Evolutionary conservation across 30 jellyfish, hydroid and myxozoan genomes (phyloP), one percentile per base, ranked within the genome.

Genomic region (Turritopsis dohrnii): DNA sequence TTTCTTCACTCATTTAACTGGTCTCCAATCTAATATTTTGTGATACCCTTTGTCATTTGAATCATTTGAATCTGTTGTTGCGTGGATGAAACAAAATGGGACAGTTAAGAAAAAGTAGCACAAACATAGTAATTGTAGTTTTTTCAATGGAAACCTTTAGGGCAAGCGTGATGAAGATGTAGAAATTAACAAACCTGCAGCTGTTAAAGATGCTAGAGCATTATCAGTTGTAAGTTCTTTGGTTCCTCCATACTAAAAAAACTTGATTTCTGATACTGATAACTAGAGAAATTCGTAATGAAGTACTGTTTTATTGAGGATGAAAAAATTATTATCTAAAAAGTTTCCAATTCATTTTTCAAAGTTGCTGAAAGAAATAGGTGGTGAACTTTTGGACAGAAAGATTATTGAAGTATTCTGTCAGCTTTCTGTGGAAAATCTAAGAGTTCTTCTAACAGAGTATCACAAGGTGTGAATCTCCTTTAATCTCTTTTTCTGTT

Each of bases 381-480:
- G 80, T 76, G 97, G 97, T 9, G 94, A 91, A 30, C 88, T 87
- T 27, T 82, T 87, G 94, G 92, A 87, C 19, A 83, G 88, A 74
- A 91, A 87, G 75, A 80, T 79, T 28, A 79, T 92, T 20, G 94
- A 87, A 9, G 85, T 84, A 22, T 91, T 87, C 72, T 72, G 83
- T 19, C 81, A 87, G 54, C 84, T n/a, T 24, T 74, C 94, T 65
- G 77, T 54, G 27, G 89, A 87, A 21, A 71, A 71, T 52, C 60
- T 91, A 29, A 65, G 96, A 80, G 65, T 80, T 24, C 75, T 91
- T 18, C 83, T 83, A 5, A 71, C 84, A 7, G 97, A 91, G 76
- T 91, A 91, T 66, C 84, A 94, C 81, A 91, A 91, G 93, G 97
- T 91, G 75, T 29, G 65, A n/a, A n/a, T n/a, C n/a, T n/a, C n/a